Base-by-base conservation (phyloP, 2,113 vertebrate species). In the Willisornis vidua region DNA sequence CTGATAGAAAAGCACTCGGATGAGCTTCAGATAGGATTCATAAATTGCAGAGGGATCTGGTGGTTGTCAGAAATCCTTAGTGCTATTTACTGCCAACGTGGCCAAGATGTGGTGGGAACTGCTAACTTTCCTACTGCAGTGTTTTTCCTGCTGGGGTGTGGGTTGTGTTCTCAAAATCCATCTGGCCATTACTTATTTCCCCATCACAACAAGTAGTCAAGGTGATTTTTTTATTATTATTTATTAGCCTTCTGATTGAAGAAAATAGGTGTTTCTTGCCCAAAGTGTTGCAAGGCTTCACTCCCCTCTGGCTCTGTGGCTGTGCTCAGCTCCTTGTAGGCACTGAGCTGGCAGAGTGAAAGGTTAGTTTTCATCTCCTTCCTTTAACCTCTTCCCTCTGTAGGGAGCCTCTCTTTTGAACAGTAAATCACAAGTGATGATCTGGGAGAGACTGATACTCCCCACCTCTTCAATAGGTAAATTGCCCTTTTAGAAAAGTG, bases 391-490 rank as follows among this genome's bases (percentile, higher is more conserved):
- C 49, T 66, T 79, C 57, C n/a, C 63, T 96, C 63, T 13, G 33
- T 22, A 33, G 90, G 78, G 96, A 97, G 25, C 59, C 57, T 65
- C 6, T 52, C 39, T 80, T 76, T 88, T 46, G 7, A 63, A 78
- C 62, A 55, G 35, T 90, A 94, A 94, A 95, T 92, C 66, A 43
- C 9, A 43, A 76, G n/a, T 1, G 1, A 79, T 84, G 66, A 72
- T 72, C 68, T 82, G 83, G 86, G 86, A 83, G 55, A 90, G 75
- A 43, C 93, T 76, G 93, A 77, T 96, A 89, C 93, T 96, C 79
- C 90, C 22, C 71, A 87, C 51, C 87, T 81, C 95, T 94, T 77
- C 87, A 57, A 85, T 92, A 95, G 97, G 91, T 92, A 84, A 93
- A 89, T 85, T 89, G 48, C 65, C 92, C 65, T 91, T 92, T 97